A percentile compares a stretch with the other conserved stretches of the same genome.
Conservation (phyloP, 1,140 invertebrate genomes). For the Ridgeia piscesae region DNA sequence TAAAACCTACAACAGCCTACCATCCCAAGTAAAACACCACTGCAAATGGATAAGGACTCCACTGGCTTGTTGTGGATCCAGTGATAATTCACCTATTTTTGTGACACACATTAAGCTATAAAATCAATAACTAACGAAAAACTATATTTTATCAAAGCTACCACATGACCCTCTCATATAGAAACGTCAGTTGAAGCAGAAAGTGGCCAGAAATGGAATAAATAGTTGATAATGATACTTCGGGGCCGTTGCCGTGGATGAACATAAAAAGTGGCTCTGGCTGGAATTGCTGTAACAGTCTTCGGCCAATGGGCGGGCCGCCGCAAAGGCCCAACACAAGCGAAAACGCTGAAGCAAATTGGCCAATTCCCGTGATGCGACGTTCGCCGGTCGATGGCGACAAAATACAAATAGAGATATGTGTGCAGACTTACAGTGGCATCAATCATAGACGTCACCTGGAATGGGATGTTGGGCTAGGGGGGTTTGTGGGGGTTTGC, state of each 20-base stretch:
- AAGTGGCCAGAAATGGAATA: background rate
- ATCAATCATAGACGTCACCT: background rate
- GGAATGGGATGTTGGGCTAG: background rate
- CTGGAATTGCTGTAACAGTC: background rate
- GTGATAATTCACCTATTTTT: background rate
- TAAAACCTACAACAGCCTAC: background rate
- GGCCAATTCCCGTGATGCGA: background rate
- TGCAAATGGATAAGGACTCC: background rate
- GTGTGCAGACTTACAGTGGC: background rate
- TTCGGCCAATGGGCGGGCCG: background rate
- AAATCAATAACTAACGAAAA: background rate
- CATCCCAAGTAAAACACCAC: background rate
- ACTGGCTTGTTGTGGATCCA: background rate
- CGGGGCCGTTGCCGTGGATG: background rate
- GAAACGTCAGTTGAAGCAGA: background rate
- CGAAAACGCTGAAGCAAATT: background rate
- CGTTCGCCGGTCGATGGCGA: background rate
- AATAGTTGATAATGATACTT: background rate
- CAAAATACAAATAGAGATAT: slow-evolving; percentile 2
- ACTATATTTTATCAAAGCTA: background rate
- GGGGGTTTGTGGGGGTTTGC: background rate
- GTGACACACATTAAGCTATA: background rate
- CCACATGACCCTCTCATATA: background rate
- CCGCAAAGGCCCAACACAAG: background rate
- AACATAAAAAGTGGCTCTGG: background rate